These are phyloP conservation scores for Platyrinchus mystaceus DNA, from an alignment of 2,797 vertebrate genomes.

Conservation along the genomic window DNA sequence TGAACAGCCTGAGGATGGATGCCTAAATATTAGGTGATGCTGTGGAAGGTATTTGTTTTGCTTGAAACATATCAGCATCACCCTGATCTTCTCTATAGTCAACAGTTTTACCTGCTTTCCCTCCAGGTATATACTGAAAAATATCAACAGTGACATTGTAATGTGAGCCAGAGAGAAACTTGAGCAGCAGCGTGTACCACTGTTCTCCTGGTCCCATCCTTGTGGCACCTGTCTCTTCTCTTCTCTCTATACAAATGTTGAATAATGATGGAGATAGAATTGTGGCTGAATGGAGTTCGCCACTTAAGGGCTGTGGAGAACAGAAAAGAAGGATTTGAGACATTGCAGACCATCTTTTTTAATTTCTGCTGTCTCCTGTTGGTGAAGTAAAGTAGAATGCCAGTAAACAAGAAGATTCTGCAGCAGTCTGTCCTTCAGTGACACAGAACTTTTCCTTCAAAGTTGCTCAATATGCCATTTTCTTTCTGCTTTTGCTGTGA, in stretches of 20 bases:
- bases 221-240: background rate
- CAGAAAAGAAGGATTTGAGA: background rate
- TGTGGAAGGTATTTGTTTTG: background rate
- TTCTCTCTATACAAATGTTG: background rate
- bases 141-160: background rate
- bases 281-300: background rate
- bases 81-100: background rate
- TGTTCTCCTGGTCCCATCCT: background rate
- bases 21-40: background rate
- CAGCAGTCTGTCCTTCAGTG: conserved; percentile 10
- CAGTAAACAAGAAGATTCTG: conserved; percentile 31
- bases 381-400: background rate
- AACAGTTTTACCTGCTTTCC: background rate
- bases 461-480: conserved; percentile 27
- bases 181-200: rapidly evolving
- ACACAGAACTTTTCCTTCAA: background rate
- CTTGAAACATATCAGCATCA: background rate
- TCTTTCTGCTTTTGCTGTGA: conserved; percentile 1
- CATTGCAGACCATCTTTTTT: background rate
- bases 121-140: background rate
- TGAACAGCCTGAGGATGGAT: background rate
- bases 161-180: background rate
- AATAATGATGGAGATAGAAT: background rate
- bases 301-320: background rate
- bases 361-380: conserved; percentile 17